These are phyloP conservation scores for Castor canadensis DNA, from an alignment of 2,113 vertebrate species.

Conservation along the genomic window DNA sequence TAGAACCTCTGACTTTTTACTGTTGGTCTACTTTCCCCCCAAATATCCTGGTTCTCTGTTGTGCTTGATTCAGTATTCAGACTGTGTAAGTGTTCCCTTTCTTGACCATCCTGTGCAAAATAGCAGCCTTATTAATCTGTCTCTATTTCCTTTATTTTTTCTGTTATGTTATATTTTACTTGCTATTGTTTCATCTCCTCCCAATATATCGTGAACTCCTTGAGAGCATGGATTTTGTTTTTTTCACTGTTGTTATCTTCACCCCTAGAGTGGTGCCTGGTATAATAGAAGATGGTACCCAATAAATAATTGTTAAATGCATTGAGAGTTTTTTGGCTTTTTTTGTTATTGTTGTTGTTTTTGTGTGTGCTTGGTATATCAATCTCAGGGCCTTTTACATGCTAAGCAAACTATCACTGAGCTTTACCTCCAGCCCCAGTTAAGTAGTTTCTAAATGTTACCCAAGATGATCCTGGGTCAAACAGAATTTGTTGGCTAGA, in stretches of 20 bases:
- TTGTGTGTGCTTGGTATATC: not conserved
- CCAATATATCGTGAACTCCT: not conserved
- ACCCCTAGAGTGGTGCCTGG: not conserved
- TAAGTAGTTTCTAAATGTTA: constrained; percentile 11
- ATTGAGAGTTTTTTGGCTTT: not conserved
- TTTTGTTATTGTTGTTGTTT: not conserved
- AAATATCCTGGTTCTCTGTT: not conserved
- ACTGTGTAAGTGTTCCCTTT: not conserved
- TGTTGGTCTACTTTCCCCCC: not conserved
- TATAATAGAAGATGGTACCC: not conserved
- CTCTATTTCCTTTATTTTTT: not conserved
- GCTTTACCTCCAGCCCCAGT: not conserved
- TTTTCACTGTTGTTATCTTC: not conserved
- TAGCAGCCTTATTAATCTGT: not conserved
- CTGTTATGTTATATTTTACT: not conserved
- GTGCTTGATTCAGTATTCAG: not conserved
- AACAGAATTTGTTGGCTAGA: not conserved
- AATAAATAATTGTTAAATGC: constrained; percentile 20
- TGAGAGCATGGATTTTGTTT: not conserved
- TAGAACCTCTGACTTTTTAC: not conserved
- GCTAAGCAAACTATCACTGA: not conserved
- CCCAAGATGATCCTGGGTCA: not conserved
- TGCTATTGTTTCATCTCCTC: not conserved
- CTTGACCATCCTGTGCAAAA: not conserved
- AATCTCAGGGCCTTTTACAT: not conserved